Evolutionary conservation across 2,113 vertebrate genomes (phyloP).

Genomic region (Alces alces): DNA sequence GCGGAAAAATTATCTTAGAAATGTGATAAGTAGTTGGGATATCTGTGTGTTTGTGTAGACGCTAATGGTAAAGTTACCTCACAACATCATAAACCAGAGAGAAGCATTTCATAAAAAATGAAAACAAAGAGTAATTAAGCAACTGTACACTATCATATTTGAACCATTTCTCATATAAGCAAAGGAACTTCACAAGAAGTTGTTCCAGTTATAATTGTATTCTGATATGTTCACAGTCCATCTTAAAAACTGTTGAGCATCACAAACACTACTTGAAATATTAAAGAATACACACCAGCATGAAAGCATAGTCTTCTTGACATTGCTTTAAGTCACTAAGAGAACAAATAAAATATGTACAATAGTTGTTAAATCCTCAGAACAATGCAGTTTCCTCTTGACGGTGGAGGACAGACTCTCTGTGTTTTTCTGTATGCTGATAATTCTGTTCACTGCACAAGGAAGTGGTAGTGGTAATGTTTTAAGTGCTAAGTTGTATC

Average conservation of each 20-base stretch:
- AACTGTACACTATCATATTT: not conserved
- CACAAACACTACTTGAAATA: slow-evolving; percentile 2
- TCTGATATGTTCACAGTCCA: not conserved
- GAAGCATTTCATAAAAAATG: slow-evolving; percentile 18
- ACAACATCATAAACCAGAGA: not conserved
- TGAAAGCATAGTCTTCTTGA: not conserved
- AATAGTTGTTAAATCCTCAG: not conserved
- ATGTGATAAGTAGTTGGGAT: not conserved
- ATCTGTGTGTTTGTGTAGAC: not conserved
- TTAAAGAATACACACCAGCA: not conserved
- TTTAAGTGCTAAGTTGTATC: not conserved
- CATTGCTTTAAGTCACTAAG: not conserved
- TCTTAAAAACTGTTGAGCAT: not conserved
- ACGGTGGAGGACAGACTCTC: not conserved
- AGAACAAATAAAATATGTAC: slow-evolving; percentile 7
- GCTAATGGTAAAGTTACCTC: not conserved
- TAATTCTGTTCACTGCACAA: not conserved
- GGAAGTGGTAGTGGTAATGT: not conserved
- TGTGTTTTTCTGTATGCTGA: not conserved
- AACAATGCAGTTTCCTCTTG: not conserved
- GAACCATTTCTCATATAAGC: not conserved
- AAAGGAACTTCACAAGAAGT: not conserved
- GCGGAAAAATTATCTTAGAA: not conserved
- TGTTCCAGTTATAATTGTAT: not conserved
- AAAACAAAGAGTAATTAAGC: not conserved